Evolutionary conservation across 2,888 invertebrate species (phyloP).

Genomic region (Drosophila antonietae): DNA sequence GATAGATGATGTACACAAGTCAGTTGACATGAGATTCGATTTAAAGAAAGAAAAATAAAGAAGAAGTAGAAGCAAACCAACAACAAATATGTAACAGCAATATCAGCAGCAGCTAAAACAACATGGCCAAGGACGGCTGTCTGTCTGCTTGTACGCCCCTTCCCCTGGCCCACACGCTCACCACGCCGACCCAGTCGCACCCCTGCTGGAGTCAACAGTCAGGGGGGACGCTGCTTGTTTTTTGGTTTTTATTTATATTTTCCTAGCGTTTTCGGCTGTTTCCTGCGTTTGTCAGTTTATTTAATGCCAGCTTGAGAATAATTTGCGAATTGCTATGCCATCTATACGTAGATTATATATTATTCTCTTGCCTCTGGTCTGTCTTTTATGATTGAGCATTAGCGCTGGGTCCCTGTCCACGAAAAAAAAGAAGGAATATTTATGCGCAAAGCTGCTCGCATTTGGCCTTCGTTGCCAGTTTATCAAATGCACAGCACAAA

Average conservation of each 20-base stretch:
- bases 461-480: slow-evolving; percentile 13
- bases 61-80: slow-evolving; percentile 50
- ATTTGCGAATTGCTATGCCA: slow-evolving; percentile 79
- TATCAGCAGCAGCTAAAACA: slow-evolving; percentile 54
- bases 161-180: too few species aligned
- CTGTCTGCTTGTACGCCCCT: slow-evolving; percentile 21
- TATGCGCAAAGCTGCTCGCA: slow-evolving; percentile 38
- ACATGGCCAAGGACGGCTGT: slow-evolving; percentile 51
- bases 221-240: slow-evolving; percentile 31
- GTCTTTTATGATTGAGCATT: slow-evolving; percentile 73
- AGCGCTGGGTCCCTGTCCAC: slow-evolving; percentile 33
- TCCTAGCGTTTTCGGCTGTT: slow-evolving; percentile 14
- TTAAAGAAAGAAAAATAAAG: slow-evolving; percentile 43
- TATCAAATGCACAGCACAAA: slow-evolving; percentile 56
- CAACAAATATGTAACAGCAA: slow-evolving; percentile 63
- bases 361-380: slow-evolving; percentile 31
- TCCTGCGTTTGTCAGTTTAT: slow-evolving; percentile 75
- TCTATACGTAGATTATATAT: slow-evolving; percentile 41
- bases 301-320: slow-evolving; percentile 78
- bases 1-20: slow-evolving; percentile 67
- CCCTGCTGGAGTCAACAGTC: slow-evolving; percentile 19
- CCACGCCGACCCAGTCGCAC: background rate
- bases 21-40: slow-evolving; percentile 79
- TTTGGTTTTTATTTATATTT: slow-evolving; percentile 27
- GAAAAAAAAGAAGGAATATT: slow-evolving; percentile 57